A percentile compares a stretch with the other conserved stretches of the same genome.
Conservation (phyloP, 1,140 invertebrate genomes). For the Procambarus virginalis region DNA sequence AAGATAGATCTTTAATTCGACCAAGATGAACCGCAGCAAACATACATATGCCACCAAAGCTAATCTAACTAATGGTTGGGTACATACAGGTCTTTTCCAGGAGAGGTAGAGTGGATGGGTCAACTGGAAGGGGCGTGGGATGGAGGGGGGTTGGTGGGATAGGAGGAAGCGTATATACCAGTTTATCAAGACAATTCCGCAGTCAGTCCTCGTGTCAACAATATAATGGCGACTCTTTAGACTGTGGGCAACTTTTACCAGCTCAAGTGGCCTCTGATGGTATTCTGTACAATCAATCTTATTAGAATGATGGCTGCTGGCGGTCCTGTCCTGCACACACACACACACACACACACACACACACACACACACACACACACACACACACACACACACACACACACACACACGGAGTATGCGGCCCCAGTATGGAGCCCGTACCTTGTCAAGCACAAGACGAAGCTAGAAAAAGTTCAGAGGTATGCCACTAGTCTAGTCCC, state of each 20-base stretch:
- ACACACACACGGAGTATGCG: not conserved
- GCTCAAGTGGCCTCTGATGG: conserved; percentile 22
- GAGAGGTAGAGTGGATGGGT: not conserved
- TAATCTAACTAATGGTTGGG: conserved; percentile 60
- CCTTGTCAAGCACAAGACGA: too few species aligned
- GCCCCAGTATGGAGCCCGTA: too few species aligned
- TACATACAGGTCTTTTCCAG: conserved; percentile 34
- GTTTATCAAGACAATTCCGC: conserved; percentile 51
- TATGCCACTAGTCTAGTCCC: too few species aligned
- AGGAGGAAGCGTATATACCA: not conserved
- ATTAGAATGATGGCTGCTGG: conserved; percentile 20
- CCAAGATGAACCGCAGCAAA: conserved; percentile 41
- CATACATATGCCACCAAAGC: conserved; percentile 48
- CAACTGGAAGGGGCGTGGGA: too few species aligned
- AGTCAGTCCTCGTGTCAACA: conserved; percentile 38
- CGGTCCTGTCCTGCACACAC: too few species aligned
- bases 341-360: too few species aligned
- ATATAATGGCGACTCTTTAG: conserved; percentile 50
- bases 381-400: not conserved
- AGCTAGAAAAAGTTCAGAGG: too few species aligned
- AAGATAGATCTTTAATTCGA: conserved; percentile 38
- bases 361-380: too few species aligned
- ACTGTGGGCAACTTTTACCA: not conserved
- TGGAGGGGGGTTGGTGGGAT: not conserved
- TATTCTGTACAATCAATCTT: conserved; percentile 53